Percentiles rank a stretch among this genome's conserved stretches.
Conservation (phyloP, 2,797 vertebrate species). For the Acanthis flammea region DNA sequence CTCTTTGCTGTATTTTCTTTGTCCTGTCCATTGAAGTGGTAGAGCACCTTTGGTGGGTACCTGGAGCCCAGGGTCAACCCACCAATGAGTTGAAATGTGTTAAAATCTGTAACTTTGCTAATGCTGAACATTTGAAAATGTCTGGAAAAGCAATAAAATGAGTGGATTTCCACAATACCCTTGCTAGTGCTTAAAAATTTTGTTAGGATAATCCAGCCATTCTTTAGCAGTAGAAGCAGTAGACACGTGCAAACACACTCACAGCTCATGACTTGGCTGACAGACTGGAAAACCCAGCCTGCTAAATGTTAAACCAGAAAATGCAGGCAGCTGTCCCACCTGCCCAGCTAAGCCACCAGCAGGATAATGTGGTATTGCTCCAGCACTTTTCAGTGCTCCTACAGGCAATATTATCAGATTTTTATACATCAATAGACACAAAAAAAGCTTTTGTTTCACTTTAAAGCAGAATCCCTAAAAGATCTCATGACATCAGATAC, state of each 20-base stretch:
- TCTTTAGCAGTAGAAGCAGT: neutral
- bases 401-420: neutral
- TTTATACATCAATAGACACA: neutral
- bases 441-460: neutral
- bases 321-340: neutral
- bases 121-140: neutral
- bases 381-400: neutral
- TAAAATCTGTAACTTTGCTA: neutral
- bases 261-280: neutral
- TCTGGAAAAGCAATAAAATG: neutral
- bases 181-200: neutral
- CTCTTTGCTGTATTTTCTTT: neutral
- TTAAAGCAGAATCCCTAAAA: neutral
- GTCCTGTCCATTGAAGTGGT: neutral
- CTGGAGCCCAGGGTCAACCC: neutral
- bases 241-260: neutral
- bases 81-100: neutral
- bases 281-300: conserved; percentile 29
- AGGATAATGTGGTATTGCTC: neutral
- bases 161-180: neutral
- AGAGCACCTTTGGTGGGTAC: neutral
- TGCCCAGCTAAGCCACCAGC: neutral
- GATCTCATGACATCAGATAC: neutral
- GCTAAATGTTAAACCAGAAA: conserved; percentile 11
- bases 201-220: neutral